Percentiles rank a stretch among this genome's conserved stretches.
Conservation (phyloP, 2,113 vertebrate species). For the Rhizomys pruinosus region DNA sequence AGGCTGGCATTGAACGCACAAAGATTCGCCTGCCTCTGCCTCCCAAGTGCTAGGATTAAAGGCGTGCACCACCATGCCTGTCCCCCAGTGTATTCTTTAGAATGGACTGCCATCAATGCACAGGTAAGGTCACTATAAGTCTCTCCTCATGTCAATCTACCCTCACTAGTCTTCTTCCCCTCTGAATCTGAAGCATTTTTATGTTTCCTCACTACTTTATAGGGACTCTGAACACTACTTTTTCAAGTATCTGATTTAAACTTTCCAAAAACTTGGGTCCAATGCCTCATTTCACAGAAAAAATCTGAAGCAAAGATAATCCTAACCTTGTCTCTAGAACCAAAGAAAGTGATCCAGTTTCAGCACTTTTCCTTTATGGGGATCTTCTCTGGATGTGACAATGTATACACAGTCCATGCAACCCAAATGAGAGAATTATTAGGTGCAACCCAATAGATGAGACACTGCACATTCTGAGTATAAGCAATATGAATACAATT, state of each 20-base stretch:
- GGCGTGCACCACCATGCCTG: too few species aligned
- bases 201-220: neutral
- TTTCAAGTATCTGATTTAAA: neutral
- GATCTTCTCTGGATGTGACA: neutral
- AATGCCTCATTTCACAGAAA: neutral
- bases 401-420: neutral
- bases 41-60: too few species aligned
- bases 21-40: too few species aligned
- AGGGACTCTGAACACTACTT: neutral
- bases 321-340: neutral
- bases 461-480: neutral
- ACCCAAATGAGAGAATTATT: neutral
- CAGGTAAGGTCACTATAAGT: neutral
- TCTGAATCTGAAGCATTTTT: neutral
- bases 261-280: neutral
- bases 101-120: neutral
- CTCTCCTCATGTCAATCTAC: neutral
- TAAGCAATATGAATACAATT: neutral
- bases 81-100: neutral
- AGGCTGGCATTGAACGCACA: too few species aligned
- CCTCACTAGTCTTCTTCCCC: neutral
- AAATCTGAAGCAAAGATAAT: neutral
- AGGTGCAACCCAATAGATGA: neutral
- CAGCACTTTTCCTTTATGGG: neutral
- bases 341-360: too few species aligned